Evolutionary conservation across 2,888 invertebrate genomes (phyloP).

Genomic region (Cataglyphis livida): DNA sequence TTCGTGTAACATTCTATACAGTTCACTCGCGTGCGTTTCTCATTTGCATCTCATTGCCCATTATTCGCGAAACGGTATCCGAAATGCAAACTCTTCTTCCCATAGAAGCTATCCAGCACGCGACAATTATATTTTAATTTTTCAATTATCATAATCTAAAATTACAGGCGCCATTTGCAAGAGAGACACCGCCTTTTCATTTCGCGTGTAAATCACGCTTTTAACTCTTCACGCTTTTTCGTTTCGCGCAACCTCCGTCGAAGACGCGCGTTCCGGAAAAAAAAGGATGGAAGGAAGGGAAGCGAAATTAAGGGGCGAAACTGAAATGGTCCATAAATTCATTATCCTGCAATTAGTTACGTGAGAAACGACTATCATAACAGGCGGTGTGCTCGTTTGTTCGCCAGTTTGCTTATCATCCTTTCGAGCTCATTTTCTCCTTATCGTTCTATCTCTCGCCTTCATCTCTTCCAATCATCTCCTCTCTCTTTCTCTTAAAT

Average conservation of each 20-base stretch:
- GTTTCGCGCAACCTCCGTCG: constrained; percentile 23
- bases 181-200: constrained; percentile 64
- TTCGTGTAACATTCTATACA: constrained; percentile 27
- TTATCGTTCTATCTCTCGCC: constrained; percentile 21
- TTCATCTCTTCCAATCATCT: background rate
- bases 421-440: constrained; percentile 58
- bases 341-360: constrained; percentile 70
- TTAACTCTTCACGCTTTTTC: constrained; percentile 59
- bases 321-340: constrained; percentile 68
- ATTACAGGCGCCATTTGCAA: constrained; percentile 59
- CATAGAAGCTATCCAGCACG: constrained; percentile 37
- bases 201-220: constrained; percentile 68
- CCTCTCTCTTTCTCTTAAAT: constrained; percentile 65
- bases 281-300: background rate
- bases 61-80: background rate
- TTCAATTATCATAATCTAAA: constrained; percentile 68
- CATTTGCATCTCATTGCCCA: constrained; percentile 30
- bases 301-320: constrained; percentile 33
- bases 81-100: constrained; percentile 21
- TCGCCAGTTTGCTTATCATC: constrained; percentile 37
- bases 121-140: constrained; percentile 56
- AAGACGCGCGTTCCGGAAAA: constrained; percentile 25
- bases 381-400: constrained; percentile 44
- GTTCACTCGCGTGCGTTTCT: constrained; percentile 23
- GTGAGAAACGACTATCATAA: constrained; percentile 59